Evolutionary conservation across 2,797 vertebrate species (phyloP).

Genomic region (Potorous gilbertii): DNA sequence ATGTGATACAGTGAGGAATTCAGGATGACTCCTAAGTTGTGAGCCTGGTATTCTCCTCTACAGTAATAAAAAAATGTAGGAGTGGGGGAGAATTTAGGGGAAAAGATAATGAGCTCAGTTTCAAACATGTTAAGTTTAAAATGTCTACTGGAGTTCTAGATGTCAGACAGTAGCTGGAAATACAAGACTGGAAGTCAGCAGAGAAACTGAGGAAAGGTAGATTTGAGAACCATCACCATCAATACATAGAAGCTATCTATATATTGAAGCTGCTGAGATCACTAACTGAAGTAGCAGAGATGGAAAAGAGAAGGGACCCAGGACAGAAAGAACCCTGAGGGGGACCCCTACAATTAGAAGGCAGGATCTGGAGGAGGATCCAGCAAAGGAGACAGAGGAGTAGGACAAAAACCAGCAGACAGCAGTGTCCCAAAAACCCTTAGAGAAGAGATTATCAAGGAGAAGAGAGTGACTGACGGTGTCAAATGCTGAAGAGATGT

Average conservation of each 20-base stretch:
- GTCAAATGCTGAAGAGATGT: neutral
- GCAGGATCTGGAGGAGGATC: neutral
- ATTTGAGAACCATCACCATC: neutral
- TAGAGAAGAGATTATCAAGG: no score
- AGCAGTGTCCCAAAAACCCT: no score
- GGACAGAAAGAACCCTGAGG: neutral
- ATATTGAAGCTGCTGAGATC: neutral
- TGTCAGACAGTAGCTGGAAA: neutral
- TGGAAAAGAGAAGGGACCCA: neutral
- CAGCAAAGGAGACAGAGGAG: neutral
- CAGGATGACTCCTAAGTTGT: neutral
- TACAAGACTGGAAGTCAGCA: neutral
- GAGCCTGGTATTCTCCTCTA: neutral
- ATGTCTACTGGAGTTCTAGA: neutral
- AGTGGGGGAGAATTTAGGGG: neutral
- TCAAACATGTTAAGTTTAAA: neutral
- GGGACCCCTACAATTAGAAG: neutral
- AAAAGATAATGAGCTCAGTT: neutral
- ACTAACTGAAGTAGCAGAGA: neutral
- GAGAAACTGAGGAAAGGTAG: neutral
- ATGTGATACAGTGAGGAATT: neutral
- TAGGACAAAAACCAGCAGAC: neutral
- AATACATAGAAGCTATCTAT: no score
- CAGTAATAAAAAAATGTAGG: no score
- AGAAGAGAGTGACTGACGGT: neutral